Conservation (phyloP, 92 coral and sea anemone genomes). For the Blastomussa wellsi region DNA sequence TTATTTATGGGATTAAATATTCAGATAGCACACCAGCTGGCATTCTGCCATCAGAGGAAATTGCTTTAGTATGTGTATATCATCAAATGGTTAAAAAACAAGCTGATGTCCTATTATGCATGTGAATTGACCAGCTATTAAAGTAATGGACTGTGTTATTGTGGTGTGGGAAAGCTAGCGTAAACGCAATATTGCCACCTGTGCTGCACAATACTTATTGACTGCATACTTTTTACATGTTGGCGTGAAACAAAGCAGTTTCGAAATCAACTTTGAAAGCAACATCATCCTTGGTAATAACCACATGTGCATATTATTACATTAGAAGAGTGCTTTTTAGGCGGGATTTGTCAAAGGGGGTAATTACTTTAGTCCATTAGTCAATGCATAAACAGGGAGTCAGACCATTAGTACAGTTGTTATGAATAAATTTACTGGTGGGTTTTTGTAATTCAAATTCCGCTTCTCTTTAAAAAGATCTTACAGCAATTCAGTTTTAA, state of each 20-base stretch:
- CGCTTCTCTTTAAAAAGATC: background rate
- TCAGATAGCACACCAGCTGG: too few relatives aligned
- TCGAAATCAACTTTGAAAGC: background rate
- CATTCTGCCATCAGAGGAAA: conserved; percentile 3
- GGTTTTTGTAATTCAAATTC: conserved; percentile 10
- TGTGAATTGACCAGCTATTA: background rate
- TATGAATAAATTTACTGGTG: conserved; percentile 11
- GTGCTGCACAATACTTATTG: background rate
- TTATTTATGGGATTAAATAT: background rate
- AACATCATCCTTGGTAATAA: background rate
- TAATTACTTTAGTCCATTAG: conserved; percentile 15
- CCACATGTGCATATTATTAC: background rate
- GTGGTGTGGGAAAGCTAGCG: background rate
- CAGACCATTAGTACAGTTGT: conserved; percentile 9
- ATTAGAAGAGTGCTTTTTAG: background rate
- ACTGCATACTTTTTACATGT: conserved; percentile 3
- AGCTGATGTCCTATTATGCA: background rate
- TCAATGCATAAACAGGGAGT: background rate
- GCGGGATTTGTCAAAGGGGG: background rate
- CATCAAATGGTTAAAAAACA: background rate
- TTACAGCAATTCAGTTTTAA: background rate
- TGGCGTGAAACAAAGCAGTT: background rate
- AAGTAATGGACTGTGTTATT: background rate
- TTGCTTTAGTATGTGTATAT: background rate
- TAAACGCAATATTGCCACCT: background rate